phyloP scores from a whole-genome alignment of 2,888 invertebrate species.

The Liposcelis brunnea region DNA sequence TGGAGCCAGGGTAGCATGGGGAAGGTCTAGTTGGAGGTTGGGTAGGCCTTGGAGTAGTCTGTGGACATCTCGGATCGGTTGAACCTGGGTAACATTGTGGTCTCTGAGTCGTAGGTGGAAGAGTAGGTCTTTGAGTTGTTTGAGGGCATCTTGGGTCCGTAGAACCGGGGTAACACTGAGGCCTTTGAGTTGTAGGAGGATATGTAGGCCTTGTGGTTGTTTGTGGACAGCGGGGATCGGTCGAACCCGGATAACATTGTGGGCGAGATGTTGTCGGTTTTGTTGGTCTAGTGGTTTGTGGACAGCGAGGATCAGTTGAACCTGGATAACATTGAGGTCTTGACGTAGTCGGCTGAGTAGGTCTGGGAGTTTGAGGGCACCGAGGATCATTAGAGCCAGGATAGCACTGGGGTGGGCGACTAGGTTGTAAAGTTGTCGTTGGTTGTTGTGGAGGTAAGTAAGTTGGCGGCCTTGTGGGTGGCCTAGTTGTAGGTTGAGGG shows the following conservation, averaged over 20 bases:
- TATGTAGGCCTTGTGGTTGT: slow-evolving; percentile 5
- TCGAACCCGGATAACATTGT: slow-evolving; percentile 19
- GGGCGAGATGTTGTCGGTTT: slow-evolving; percentile 14
- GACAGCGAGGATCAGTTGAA: slow-evolving; percentile 13
- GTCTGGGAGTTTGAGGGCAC: slow-evolving; percentile 21
- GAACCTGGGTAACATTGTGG: slow-evolving; percentile 14
- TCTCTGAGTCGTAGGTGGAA: slow-evolving; percentile 9
- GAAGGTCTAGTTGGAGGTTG: slow-evolving; percentile 12
- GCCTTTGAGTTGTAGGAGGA: slow-evolving; percentile 8
- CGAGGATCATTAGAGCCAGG: slow-evolving; percentile 30
- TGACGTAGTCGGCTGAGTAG: slow-evolving; percentile 12
- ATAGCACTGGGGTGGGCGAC: slow-evolving; percentile 23
- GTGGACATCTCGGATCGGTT: slow-evolving; percentile 15
- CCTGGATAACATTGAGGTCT: slow-evolving; percentile 22
- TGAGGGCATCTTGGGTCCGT: slow-evolving; percentile 21
- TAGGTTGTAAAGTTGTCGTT: slow-evolving; percentile 17
- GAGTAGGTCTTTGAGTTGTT: slow-evolving; percentile 16
- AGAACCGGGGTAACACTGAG: slow-evolving; percentile 20
- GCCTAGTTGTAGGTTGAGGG: too few relatives aligned
- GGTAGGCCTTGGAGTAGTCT: slow-evolving; percentile 12
- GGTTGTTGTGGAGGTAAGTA: slow-evolving; percentile 14
- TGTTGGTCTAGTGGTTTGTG: slow-evolving; percentile 14
- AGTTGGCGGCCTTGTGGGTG: slow-evolving; percentile 14
- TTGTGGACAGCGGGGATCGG: slow-evolving; percentile 19
- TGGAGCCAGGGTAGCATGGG: slow-evolving; percentile 24